Evolutionary conservation across 2,797 vertebrate genomes (phyloP).

Genomic region (Antennarius maculatus): DNA sequence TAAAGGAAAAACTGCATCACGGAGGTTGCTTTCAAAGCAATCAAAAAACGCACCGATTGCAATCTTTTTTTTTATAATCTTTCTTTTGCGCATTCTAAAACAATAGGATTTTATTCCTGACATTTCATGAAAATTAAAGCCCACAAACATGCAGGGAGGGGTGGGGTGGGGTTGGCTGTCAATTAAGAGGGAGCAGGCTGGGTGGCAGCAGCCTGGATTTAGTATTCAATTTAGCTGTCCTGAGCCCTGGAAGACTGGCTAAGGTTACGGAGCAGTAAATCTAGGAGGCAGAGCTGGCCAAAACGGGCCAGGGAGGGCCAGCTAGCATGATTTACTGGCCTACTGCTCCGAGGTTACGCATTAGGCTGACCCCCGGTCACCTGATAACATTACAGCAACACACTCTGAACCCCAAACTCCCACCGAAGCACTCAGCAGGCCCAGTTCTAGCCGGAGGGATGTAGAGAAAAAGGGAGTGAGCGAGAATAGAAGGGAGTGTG

Average conservation of each 20-base stretch:
- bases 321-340: slow-evolving; percentile 80
- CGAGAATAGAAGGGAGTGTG: slow-evolving; percentile 29
- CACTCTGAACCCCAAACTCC: slow-evolving; percentile 81
- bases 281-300: slow-evolving; percentile 75
- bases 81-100: slow-evolving; percentile 43
- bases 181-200: slow-evolving; percentile 75
- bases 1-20: slow-evolving; percentile 25
- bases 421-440: slow-evolving; percentile 76
- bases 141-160: slow-evolving; percentile 40
- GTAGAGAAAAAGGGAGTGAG: slow-evolving; percentile 19
- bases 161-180: slow-evolving; percentile 38
- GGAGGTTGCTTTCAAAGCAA: slow-evolving; percentile 38
- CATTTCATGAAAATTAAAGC: slow-evolving; percentile 61
- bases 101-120: slow-evolving; percentile 57
- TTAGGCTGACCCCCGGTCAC: slow-evolving; percentile 80
- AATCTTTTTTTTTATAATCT: slow-evolving; percentile 18
- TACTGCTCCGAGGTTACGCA: slow-evolving; percentile 80
- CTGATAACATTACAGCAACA: slow-evolving; percentile 79
- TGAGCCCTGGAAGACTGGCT: slow-evolving; percentile 82
- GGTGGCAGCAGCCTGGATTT: slow-evolving; percentile 83
- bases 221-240: slow-evolving; percentile 86
- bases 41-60: slow-evolving; percentile 22
- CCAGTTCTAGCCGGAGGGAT: slow-evolving; percentile 70
- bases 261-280: slow-evolving; percentile 86
- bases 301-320: slow-evolving; percentile 72